These are phyloP conservation scores for Macrophya annulata DNA, from an alignment of 2,888 invertebrate genomes.

Conservation along the genomic window DNA sequence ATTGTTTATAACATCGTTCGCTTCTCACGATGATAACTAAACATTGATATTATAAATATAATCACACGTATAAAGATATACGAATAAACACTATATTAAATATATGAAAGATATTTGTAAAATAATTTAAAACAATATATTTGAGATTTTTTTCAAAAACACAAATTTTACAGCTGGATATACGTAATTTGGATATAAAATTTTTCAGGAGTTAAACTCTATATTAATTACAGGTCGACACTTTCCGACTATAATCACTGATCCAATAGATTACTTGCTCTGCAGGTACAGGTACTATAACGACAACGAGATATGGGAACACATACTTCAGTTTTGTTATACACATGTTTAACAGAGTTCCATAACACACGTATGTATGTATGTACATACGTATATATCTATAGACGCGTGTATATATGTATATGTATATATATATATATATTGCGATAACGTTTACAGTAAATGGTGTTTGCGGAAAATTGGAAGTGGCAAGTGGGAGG, in stretches of 20 bases:
- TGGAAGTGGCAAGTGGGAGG: neutral
- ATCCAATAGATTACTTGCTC: neutral
- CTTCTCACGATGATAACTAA: no score
- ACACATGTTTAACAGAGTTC: neutral
- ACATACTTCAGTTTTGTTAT: neutral
- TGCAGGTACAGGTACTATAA: neutral
- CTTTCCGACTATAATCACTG: neutral
- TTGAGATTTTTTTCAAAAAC: neutral
- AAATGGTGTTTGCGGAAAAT: constrained; percentile 9
- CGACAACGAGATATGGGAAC: neutral
- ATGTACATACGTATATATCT: neutral
- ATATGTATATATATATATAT: neutral
- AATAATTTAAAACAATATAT: neutral
- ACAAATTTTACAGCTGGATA: neutral
- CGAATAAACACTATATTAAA: no score
- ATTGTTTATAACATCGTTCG: no score
- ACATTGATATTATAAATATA: no score
- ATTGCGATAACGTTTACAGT: neutral
- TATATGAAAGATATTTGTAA: no score
- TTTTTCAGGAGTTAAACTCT: neutral
- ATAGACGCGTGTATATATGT: no score
- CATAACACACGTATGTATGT: neutral
- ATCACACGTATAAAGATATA: no score
- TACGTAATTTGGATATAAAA: neutral
- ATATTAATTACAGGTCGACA: neutral